Evolutionary conservation across 1,140 invertebrate genomes (phyloP).

Genomic region (Cydia fagiglandana): DNA sequence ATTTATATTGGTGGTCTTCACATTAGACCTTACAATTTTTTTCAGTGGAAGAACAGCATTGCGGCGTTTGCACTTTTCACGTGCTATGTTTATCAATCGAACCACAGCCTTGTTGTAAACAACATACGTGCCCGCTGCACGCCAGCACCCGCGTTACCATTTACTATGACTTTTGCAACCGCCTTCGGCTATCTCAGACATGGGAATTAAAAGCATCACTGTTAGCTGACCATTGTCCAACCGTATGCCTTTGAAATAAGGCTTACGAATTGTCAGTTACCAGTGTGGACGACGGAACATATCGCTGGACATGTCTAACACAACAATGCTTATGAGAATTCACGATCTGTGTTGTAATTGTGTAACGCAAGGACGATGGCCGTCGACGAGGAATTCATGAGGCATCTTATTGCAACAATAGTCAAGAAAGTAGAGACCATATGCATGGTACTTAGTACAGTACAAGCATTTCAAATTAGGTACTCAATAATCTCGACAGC

Average conservation of each 20-base stretch:
- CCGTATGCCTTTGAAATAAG: no score
- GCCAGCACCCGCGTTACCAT: background rate
- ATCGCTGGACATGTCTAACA: constrained; percentile 1
- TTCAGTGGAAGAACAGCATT: no score
- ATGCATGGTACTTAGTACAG: no score
- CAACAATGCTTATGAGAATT: constrained; percentile 5
- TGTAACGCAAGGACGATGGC: background rate
- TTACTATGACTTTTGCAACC: background rate
- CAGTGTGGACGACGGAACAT: background rate
- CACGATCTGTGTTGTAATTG: constrained; percentile 9
- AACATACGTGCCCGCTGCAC: background rate
- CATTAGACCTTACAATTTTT: no score
- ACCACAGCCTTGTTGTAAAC: background rate
- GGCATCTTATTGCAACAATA: background rate
- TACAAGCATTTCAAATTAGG: no score
- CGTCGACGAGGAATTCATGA: background rate
- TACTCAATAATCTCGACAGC: no score
- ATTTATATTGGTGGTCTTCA: no score
- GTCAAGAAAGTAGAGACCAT: no score
- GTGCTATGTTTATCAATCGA: background rate
- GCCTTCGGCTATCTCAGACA: background rate
- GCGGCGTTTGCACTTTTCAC: background rate
- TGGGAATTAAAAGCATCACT: no score
- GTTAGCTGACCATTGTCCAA: no score
- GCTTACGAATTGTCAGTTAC: no score